Evolutionary conservation across 2,113 vertebrate species (phyloP).

Genomic region (Scatophagus argus): DNA sequence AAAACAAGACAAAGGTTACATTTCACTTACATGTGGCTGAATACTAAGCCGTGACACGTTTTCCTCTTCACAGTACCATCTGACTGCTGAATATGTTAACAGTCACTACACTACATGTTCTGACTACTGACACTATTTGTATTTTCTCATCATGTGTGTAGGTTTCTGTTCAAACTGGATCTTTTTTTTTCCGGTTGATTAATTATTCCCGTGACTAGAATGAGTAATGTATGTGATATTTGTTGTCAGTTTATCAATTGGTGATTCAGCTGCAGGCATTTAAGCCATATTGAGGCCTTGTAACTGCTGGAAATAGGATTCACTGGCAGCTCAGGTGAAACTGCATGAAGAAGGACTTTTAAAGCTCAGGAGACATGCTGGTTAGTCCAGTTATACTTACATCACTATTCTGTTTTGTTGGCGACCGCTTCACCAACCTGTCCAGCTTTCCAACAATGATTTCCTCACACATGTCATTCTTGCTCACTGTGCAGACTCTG

Average conservation of each 20-base stretch:
- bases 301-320: background rate
- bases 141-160: background rate
- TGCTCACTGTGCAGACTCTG: constrained; percentile 20
- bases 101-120: constrained; percentile 28
- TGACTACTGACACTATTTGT: constrained; percentile 25
- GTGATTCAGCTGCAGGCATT: background rate
- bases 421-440: background rate
- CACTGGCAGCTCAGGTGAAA: background rate
- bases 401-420: background rate
- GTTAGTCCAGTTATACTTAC: background rate
- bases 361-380: background rate
- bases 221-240: background rate
- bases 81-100: constrained; percentile 28
- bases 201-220: background rate
- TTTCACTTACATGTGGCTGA: constrained; percentile 23
- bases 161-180: background rate
- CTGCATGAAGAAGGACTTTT: background rate
- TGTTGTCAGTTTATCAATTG: background rate
- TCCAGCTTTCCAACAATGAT: constrained; percentile 9
- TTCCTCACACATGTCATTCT: background rate
- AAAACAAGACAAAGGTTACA: constrained; percentile 17
- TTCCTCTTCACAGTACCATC: constrained; percentile 23
- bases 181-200: background rate
- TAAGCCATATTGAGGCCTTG: background rate
- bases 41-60: constrained; percentile 20